These are phyloP conservation scores for Agapornis canus DNA, from an alignment of 2,797 vertebrate genomes.

Conservation along the genomic window DNA sequence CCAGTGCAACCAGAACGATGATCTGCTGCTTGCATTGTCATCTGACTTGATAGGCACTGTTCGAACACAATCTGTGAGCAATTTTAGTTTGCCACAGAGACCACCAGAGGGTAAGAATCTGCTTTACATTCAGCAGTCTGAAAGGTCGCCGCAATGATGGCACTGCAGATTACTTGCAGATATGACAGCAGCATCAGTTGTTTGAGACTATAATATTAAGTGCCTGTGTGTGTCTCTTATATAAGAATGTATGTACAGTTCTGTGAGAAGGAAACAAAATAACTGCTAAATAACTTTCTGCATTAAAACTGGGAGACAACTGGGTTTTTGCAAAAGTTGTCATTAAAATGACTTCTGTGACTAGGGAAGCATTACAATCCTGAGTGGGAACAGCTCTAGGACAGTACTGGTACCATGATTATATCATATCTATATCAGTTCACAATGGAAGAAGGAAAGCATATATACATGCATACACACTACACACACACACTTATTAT, in stretches of 20 bases:
- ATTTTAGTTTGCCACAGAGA: conserved; percentile 35
- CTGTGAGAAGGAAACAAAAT: neutral
- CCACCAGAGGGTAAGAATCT: neutral
- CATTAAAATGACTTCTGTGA: neutral
- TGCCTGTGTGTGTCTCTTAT: neutral
- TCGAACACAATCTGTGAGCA: conserved; percentile 4
- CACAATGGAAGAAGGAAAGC: neutral
- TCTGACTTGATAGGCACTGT: conserved; percentile 4
- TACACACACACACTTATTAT: neutral
- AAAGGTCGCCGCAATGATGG: conserved; percentile 24
- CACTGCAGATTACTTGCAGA: conserved; percentile 21
- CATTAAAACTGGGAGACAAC: neutral
- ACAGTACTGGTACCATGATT: neutral
- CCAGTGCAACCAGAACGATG: neutral
- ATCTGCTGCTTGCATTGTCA: neutral
- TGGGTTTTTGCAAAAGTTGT: neutral
- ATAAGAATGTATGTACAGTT: neutral
- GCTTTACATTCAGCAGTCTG: conserved; percentile 16
- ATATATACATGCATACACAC: neutral
- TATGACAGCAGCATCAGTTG: conserved; percentile 18
- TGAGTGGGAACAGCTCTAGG: neutral
- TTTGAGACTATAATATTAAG: neutral
- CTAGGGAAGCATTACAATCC: neutral
- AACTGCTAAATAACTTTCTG: neutral
- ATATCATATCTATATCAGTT: neutral